Percentiles rank a stretch among this genome's conserved stretches.
Conservation (phyloP, 2,113 vertebrate species). For the Dunckerocampus dactyliophorus region DNA sequence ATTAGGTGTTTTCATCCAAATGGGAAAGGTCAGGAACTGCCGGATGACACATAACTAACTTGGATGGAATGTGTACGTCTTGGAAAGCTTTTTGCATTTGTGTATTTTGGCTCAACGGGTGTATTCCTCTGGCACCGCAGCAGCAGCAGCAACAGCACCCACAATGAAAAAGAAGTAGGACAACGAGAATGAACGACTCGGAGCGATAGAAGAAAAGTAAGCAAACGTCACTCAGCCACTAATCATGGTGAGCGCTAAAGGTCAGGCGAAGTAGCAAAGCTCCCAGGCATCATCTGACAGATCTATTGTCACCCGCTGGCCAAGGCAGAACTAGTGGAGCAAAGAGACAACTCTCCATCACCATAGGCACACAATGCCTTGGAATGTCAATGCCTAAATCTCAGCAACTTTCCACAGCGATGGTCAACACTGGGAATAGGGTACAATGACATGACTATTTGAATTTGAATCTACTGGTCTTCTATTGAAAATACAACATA, state of each 20-base stretch:
- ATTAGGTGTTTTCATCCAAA: conserved; percentile 37
- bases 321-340: conserved; percentile 47
- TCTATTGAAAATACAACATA: too few relatives aligned
- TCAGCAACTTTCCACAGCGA: neutral
- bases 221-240: conserved; percentile 58
- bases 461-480: too few relatives aligned
- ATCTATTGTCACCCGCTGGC: conserved; percentile 48
- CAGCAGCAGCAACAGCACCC: conserved; percentile 8
- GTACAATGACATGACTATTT: too few relatives aligned
- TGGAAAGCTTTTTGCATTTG: conserved; percentile 16
- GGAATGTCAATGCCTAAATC: neutral
- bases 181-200: conserved; percentile 30
- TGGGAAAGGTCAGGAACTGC: conserved; percentile 25
- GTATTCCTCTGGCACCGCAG: conserved; percentile 23
- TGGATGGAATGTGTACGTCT: conserved; percentile 24
- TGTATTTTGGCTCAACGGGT: conserved; percentile 20
- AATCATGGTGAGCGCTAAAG: conserved; percentile 61
- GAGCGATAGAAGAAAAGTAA: conserved; percentile 42
- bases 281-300: conserved; percentile 47
- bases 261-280: conserved; percentile 59
- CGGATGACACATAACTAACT: conserved; percentile 24
- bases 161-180: conserved; percentile 22
- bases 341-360: conserved; percentile 52
- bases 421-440: too few relatives aligned
- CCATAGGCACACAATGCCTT: conserved; percentile 29